Percentiles rank a stretch among this genome's conserved stretches.
Evolutionary conservation across 2,888 invertebrate genomes (phyloP).

Genomic region (Apantesis nais): DNA sequence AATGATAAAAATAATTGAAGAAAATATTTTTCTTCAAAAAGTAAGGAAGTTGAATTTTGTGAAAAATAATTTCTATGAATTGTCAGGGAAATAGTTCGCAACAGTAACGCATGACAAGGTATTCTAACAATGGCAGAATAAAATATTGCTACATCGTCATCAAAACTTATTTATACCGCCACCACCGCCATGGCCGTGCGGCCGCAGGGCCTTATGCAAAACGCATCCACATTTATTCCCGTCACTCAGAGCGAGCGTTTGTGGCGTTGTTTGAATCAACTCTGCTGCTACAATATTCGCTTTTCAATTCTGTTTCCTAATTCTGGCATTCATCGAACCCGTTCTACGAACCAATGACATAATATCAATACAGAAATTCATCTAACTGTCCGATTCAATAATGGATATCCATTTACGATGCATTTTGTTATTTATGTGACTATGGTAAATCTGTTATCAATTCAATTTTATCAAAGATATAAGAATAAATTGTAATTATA

Average conservation of each 20-base stretch:
- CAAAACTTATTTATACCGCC: slow-evolving; percentile 23
- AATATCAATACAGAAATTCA: neutral
- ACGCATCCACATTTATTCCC: slow-evolving; percentile 38
- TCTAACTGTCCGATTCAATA: neutral
- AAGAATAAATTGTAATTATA: too few species aligned
- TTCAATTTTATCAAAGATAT: too few species aligned
- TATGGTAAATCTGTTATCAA: neutral
- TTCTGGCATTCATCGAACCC: slow-evolving; percentile 13
- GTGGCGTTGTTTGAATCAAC: slow-evolving; percentile 18
- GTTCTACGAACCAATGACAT: neutral
- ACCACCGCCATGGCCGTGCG: slow-evolving; percentile 17
- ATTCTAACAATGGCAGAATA: slow-evolving; percentile 32
- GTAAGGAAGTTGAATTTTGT: neutral
- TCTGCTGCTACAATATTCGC: slow-evolving; percentile 32
- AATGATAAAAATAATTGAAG: neutral
- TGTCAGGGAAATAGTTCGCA: neutral
- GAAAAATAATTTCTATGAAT: neutral
- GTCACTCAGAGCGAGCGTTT: slow-evolving; percentile 22
- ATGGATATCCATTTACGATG: neutral
- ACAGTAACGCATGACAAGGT: slow-evolving; percentile 13
- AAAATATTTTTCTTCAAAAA: neutral
- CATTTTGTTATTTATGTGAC: neutral
- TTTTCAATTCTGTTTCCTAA: slow-evolving; percentile 24
- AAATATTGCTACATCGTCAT: slow-evolving; percentile 18
- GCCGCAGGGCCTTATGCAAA: slow-evolving; percentile 29